A percentile compares a stretch with the other conserved stretches of the same genome.
phyloP scores from a whole-genome alignment of 2,113 vertebrate species.

The Melanotaenia duboulayi region DNA sequence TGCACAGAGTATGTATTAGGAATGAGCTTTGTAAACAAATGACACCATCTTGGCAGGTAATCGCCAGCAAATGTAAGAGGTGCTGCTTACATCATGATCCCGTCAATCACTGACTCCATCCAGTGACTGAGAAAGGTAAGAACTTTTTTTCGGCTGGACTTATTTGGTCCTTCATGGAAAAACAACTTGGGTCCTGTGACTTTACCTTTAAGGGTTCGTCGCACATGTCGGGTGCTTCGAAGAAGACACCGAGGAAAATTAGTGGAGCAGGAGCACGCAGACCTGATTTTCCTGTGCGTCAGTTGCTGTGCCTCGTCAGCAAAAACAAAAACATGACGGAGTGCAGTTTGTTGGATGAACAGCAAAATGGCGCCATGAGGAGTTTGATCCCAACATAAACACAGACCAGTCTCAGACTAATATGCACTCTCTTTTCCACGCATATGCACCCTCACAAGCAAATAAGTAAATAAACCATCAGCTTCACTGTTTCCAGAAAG shows the following conservation, averaged over 20 bases:
- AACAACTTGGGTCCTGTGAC: constrained; percentile 38
- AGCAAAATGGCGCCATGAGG: constrained; percentile 51
- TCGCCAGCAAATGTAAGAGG: constrained; percentile 34
- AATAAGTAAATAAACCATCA: constrained; percentile 53
- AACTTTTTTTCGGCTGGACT: not conserved
- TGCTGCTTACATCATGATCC: constrained; percentile 56
- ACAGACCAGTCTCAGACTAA: constrained; percentile 63
- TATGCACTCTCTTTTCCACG: constrained; percentile 11
- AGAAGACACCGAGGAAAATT: constrained; percentile 58
- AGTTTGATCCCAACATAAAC: constrained; percentile 69
- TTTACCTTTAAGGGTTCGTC: constrained; percentile 15
- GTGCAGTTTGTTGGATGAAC: constrained; percentile 65
- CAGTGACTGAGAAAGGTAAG: constrained; percentile 40
- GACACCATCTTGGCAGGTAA: constrained; percentile 53
- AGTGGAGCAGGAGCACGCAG: constrained; percentile 49
- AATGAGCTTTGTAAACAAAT: constrained; percentile 58
- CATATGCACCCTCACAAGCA: constrained; percentile 29
- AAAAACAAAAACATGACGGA: constrained; percentile 74
- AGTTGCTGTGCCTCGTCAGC: constrained; percentile 66
- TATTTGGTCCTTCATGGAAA: constrained; percentile 15
- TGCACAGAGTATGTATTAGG: constrained; percentile 10
- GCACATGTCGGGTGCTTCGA: constrained; percentile 29
- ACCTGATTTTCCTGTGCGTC: constrained; percentile 73
- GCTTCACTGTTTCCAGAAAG: constrained; percentile 38
- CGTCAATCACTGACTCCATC: constrained; percentile 54